phyloP scores from a whole-genome alignment of 1,140 invertebrate species.

The Ctenoplectra terminalis region DNA sequence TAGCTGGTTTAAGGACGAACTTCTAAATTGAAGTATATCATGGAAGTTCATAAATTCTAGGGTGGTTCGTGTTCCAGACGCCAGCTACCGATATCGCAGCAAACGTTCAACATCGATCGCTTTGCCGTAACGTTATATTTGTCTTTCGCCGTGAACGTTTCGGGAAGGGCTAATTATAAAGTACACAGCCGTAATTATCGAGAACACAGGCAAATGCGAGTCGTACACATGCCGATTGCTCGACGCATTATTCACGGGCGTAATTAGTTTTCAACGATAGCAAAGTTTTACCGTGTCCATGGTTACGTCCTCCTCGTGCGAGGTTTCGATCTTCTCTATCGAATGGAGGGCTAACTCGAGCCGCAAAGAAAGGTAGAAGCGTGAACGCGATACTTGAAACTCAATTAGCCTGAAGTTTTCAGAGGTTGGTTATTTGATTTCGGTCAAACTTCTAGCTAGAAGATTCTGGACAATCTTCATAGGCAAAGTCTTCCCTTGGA shows the following conservation, averaged over 20 bases:
- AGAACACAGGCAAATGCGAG: background rate
- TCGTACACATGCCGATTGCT: background rate
- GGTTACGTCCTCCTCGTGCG: background rate
- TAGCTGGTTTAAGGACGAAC: background rate
- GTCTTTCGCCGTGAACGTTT: slow-evolving; percentile 1
- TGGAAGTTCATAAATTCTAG: background rate
- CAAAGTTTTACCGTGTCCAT: background rate
- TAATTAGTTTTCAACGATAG: slow-evolving; percentile 23
- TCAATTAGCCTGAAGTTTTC: slow-evolving; percentile 8
- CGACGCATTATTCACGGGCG: background rate
- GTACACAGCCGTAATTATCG: slow-evolving; percentile 13
- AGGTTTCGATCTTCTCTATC: background rate
- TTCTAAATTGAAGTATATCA: background rate
- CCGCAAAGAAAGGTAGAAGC: background rate
- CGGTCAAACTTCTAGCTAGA: background rate
- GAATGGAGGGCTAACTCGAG: background rate
- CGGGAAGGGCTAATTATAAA: slow-evolving; percentile 17
- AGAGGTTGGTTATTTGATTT: slow-evolving; percentile 23
- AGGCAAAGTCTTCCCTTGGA: background rate
- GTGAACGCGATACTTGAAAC: background rate
- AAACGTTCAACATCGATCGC: slow-evolving; percentile 3
- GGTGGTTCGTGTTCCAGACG: background rate
- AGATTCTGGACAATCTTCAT: slow-evolving; percentile 13
- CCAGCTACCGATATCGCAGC: background rate
- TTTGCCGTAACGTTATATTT: background rate